Evolutionary conservation across 1,140 invertebrate genomes (phyloP).

Genomic region (Melitaea cinxia): DNA sequence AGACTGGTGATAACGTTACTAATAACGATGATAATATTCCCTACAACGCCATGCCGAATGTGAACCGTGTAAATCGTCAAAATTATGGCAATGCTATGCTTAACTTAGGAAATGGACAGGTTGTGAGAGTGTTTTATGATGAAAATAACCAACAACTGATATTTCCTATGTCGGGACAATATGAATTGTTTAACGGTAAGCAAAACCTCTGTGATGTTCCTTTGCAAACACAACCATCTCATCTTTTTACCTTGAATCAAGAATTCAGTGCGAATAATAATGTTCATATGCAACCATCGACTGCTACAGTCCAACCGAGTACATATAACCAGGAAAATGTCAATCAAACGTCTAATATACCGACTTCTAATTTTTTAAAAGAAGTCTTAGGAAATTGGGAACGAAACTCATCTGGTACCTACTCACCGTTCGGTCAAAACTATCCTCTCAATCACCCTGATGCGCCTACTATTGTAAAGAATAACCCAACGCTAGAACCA

Average conservation of each 20-base stretch:
- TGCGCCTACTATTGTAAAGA: slow-evolving; percentile 55
- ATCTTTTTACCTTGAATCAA: slow-evolving; percentile 64
- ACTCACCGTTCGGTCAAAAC: slow-evolving; percentile 88
- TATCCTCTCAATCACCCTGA: slow-evolving; percentile 75
- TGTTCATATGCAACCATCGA: slow-evolving; percentile 50
- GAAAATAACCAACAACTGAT: slow-evolving; percentile 76
- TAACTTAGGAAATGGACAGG: slow-evolving; percentile 73
- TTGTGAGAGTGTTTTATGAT: slow-evolving; percentile 71
- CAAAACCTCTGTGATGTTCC: slow-evolving; percentile 60
- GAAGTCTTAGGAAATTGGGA: slow-evolving; percentile 92
- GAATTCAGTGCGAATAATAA: slow-evolving; percentile 60
- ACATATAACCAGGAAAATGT: slow-evolving; percentile 55
- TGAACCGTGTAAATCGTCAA: slow-evolving; percentile 53
- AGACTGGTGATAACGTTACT: slow-evolving; percentile 47
- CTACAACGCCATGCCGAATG: slow-evolving; percentile 56
- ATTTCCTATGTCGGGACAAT: slow-evolving; percentile 73
- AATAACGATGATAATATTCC: slow-evolving; percentile 61
- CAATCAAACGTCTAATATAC: slow-evolving; percentile 45
- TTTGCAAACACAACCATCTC: slow-evolving; percentile 50
- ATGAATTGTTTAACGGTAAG: slow-evolving; percentile 72
- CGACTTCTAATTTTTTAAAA: slow-evolving; percentile 83
- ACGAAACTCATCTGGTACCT: slow-evolving; percentile 90
- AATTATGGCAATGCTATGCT: slow-evolving; percentile 73
- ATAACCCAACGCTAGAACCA: slow-evolving; percentile 52
- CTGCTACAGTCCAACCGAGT: slow-evolving; percentile 46